A percentile compares a stretch with the other conserved stretches of the same genome.
These are phyloP conservation scores for Clepsis dumicolana DNA, from an alignment of 2,888 invertebrate species.

Conservation along the genomic window DNA sequence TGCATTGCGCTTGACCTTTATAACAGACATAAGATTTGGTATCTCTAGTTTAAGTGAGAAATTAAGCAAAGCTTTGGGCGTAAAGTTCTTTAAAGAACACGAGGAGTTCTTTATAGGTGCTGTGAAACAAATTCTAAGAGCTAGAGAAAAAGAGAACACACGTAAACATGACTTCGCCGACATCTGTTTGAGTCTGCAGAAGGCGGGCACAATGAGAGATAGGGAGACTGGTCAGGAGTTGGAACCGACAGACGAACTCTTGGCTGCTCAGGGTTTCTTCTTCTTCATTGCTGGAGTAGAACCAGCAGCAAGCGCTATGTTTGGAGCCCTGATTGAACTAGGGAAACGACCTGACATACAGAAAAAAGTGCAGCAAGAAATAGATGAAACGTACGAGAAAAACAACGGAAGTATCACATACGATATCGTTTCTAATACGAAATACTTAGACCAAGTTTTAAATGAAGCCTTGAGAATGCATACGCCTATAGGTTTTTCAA, in stretches of 20 bases:
- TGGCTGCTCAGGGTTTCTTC: constrained; percentile 71
- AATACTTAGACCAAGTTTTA: constrained; percentile 64
- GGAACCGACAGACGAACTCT: constrained; percentile 65
- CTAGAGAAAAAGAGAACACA: constrained; percentile 57
- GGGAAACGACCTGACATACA: constrained; percentile 65
- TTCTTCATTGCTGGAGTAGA: constrained; percentile 75
- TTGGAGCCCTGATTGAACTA: constrained; percentile 61
- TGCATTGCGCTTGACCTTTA: constrained; percentile 49
- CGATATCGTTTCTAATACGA: constrained; percentile 59
- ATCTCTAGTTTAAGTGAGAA: constrained; percentile 47
- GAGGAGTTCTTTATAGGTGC: constrained; percentile 67
- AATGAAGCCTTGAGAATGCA: constrained; percentile 62
- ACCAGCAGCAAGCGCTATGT: constrained; percentile 65
- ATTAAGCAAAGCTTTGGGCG: constrained; percentile 51
- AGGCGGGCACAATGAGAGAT: constrained; percentile 60
- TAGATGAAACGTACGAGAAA: constrained; percentile 58
- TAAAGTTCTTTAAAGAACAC: constrained; percentile 59
- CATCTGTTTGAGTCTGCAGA: constrained; percentile 65
- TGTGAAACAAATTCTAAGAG: constrained; percentile 62
- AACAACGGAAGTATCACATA: constrained; percentile 57
- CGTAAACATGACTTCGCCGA: constrained; percentile 69
- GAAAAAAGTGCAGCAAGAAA: constrained; percentile 64
- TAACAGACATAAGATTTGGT: constrained; percentile 54
- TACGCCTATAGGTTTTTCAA: constrained; percentile 64
- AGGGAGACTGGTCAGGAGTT: constrained; percentile 58